Percentiles rank a stretch among this genome's conserved stretches.
phyloP scores from a whole-genome alignment of 1,140 invertebrate species.

The Drosophila suzukii region DNA sequence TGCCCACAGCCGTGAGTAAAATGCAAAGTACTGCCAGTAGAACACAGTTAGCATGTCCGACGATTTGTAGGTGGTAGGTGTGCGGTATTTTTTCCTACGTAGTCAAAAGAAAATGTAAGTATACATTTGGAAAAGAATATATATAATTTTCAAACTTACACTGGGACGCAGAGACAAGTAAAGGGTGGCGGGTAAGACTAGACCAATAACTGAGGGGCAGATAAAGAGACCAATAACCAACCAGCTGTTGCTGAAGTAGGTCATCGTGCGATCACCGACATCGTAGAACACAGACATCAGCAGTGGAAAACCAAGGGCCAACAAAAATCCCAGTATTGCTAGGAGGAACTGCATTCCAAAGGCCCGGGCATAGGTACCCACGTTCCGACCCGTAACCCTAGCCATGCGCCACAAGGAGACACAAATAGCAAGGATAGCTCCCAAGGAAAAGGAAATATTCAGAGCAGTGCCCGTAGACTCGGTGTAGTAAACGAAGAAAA shows the following conservation, averaged over 20 bases:
- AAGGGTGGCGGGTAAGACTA: constrained; percentile 51
- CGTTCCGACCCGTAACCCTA: constrained; percentile 20
- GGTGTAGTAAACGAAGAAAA: constrained; percentile 89
- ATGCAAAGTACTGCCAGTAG: constrained; percentile 61
- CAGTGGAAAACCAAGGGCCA: constrained; percentile 85
- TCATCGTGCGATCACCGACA: constrained; percentile 86
- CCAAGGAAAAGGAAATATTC: constrained; percentile 86
- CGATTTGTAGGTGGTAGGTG: constrained; percentile 64
- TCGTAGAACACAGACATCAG: constrained; percentile 85
- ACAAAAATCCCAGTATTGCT: constrained; percentile 53
- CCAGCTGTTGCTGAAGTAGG: constrained; percentile 89
- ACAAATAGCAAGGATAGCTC: constrained; percentile 83
- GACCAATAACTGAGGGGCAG: constrained; percentile 85
- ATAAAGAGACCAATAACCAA: constrained; percentile 86
- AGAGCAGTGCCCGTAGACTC: constrained; percentile 86
- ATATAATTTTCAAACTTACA: constrained; percentile 84
- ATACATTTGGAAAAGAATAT: background rate
- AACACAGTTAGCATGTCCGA: constrained; percentile 65
- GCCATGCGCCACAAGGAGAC: constrained; percentile 68
- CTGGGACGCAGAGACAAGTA: constrained; percentile 78
- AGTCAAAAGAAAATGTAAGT: no score
- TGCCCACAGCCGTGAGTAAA: constrained; percentile 43
- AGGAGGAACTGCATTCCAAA: constrained; percentile 65
- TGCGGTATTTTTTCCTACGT: constrained; percentile 56
- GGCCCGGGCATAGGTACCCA: constrained; percentile 40